Conservation (phyloP, 30 jellyfish, hydroid and myxozoan genomes). For the Chironex yamaguchii region DNA sequence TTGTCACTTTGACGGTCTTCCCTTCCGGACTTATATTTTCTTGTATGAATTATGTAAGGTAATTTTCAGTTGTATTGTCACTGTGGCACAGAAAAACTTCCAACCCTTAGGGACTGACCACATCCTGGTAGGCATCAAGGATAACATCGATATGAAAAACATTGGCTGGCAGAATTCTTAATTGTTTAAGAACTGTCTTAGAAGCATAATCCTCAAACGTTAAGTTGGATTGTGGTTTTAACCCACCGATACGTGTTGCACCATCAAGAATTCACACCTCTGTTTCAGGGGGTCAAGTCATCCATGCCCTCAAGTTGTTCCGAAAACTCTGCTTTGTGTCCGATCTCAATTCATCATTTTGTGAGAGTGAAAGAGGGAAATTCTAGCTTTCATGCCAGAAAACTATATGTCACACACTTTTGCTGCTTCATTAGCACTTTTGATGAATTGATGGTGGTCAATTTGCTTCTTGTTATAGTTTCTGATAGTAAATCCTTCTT, state of each 20-base stretch:
- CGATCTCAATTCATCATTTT: slow-evolving; percentile 40
- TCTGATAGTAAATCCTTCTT: slow-evolving; percentile 42
- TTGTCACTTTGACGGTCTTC: no score
- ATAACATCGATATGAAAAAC: slow-evolving; percentile 64
- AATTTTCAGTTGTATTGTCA: no score
- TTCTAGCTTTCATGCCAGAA: slow-evolving; percentile 68
- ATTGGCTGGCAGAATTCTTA: slow-evolving; percentile 3
- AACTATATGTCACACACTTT: slow-evolving; percentile 25
- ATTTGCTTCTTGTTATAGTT: slow-evolving; percentile 52
- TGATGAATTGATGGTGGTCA: slow-evolving; percentile 26
- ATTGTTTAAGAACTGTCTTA: slow-evolving; percentile 22
- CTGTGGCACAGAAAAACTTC: no score
- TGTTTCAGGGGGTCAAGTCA: slow-evolving; percentile 31
- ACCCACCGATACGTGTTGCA: slow-evolving; percentile 62
- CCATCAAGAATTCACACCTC: slow-evolving; percentile 78
- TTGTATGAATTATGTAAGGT: no score
- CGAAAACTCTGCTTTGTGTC: slow-evolving; percentile 55
- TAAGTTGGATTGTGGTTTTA: slow-evolving; percentile 11
- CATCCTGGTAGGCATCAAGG: slow-evolving; percentile 58
- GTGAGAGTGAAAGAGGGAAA: slow-evolving; percentile 67
- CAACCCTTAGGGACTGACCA: no score
- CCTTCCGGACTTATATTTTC: no score
- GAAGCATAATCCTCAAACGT: slow-evolving; percentile 55
- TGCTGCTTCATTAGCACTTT: slow-evolving; percentile 22
- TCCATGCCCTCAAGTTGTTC: slow-evolving; percentile 24